Percentiles rank a stretch among this genome's conserved stretches.
These are phyloP conservation scores for Amblyopsis rosae DNA, from an alignment of 2,113 vertebrate genomes.

Conservation along the genomic window DNA sequence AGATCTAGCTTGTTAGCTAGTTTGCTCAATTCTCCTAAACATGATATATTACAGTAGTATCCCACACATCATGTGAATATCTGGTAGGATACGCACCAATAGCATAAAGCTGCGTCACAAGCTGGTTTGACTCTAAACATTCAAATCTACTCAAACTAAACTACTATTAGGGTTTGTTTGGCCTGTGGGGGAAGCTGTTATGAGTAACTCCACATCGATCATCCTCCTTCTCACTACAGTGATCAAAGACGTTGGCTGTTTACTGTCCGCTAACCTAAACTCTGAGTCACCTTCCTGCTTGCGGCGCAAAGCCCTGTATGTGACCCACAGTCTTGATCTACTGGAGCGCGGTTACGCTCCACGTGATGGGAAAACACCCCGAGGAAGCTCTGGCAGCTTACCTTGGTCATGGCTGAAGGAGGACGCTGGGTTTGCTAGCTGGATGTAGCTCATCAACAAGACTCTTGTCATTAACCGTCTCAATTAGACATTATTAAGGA, in stretches of 20 bases:
- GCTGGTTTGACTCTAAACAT: background rate
- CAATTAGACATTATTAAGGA: background rate
- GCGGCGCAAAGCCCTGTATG: slow-evolving; percentile 1
- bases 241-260: slow-evolving; percentile 47
- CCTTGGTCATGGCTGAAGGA: background rate
- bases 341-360: slow-evolving; percentile 2
- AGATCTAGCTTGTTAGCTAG: too few species aligned
- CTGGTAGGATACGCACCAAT: slow-evolving; percentile 22
- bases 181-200: slow-evolving; percentile 36
- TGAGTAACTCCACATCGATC: slow-evolving; percentile 39
- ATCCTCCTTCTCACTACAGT: slow-evolving; percentile 33
- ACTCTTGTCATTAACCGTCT: slow-evolving; percentile 4
- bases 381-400: background rate
- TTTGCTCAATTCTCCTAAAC: too few species aligned
- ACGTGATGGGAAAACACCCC: slow-evolving; percentile 2
- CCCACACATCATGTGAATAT: background rate
- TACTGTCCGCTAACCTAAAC: slow-evolving; percentile 37
- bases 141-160: slow-evolving; percentile 9
- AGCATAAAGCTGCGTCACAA: too few species aligned
- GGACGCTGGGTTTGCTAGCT: background rate
- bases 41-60: too few species aligned
- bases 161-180: slow-evolving; percentile 39
- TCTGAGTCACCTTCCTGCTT: slow-evolving; percentile 32
- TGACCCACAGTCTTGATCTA: slow-evolving; percentile 26
- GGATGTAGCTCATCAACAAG: background rate